phyloP scores from a whole-genome alignment of 2,113 vertebrate species.

The Zosterops japonicus region DNA sequence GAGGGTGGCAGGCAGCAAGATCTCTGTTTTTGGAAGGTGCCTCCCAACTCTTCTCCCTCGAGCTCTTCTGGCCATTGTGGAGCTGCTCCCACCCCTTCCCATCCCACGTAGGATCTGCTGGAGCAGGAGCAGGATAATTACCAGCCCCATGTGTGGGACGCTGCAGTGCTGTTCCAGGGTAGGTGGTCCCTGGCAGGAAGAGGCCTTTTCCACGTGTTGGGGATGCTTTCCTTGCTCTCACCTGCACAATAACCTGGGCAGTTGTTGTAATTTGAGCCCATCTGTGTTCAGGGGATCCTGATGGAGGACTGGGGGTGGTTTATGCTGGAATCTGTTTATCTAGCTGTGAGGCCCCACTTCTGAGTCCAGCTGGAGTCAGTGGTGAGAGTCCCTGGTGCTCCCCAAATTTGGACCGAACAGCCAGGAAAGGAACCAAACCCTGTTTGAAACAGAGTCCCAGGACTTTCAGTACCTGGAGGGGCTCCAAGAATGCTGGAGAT shows the following conservation, averaged over 20 bases:
- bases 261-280: background rate
- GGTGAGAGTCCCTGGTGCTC: background rate
- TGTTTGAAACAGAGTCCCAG: fast-evolving
- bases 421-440: background rate
- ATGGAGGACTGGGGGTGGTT: background rate
- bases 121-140: background rate
- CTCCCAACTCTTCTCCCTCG: background rate
- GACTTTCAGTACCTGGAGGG: background rate
- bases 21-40: background rate
- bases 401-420: background rate
- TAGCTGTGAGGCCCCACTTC: background rate
- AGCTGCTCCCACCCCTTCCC: background rate
- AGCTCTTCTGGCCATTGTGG: background rate
- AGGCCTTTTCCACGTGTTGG: background rate
- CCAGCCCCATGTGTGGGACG: background rate
- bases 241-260: background rate
- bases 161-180: background rate
- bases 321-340: background rate
- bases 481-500: background rate
- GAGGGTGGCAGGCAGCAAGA: background rate
- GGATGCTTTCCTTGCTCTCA: background rate
- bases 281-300: background rate
- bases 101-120: background rate
- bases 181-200: background rate
- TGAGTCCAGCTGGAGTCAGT: background rate